Evolutionary conservation across 2,797 vertebrate genomes (phyloP).

Genomic region (Syndactyla subalaris): DNA sequence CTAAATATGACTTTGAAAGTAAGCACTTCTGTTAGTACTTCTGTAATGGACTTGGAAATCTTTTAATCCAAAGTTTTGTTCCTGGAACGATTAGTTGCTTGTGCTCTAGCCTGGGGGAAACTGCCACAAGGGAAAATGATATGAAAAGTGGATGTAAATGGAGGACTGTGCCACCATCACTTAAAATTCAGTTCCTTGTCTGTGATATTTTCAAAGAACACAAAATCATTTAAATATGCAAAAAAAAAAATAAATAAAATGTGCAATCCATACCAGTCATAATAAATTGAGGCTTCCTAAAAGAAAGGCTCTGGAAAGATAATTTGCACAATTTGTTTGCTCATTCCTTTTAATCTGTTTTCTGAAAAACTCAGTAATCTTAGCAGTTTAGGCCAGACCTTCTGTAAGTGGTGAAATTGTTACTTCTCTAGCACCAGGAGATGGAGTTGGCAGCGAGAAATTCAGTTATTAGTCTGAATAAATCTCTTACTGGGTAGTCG

Average conservation of each 20-base stretch:
- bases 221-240: neutral
- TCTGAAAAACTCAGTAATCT: neutral
- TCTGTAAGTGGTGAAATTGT: neutral
- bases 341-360: neutral
- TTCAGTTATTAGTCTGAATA: neutral
- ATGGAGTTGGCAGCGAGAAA: neutral
- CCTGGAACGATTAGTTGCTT: neutral
- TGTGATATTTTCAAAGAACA: neutral
- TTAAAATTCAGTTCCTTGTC: constrained; percentile 11
- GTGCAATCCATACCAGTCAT: neutral
- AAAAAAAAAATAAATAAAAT: neutral
- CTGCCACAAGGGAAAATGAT: neutral
- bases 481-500: neutral
- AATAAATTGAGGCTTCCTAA: neutral
- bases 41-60: neutral
- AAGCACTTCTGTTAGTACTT: constrained; percentile 10
- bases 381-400: neutral
- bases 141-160: neutral
- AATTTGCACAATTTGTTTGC: neutral
- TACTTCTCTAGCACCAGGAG: neutral
- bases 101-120: constrained; percentile 5
- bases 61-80: constrained; percentile 21
- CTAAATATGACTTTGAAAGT: constrained; percentile 5
- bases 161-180: neutral
- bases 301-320: neutral